Conservation (phyloP, 37 sponge, comb jelly and placozoan species). For the Hexactinellida sp. region DNA sequence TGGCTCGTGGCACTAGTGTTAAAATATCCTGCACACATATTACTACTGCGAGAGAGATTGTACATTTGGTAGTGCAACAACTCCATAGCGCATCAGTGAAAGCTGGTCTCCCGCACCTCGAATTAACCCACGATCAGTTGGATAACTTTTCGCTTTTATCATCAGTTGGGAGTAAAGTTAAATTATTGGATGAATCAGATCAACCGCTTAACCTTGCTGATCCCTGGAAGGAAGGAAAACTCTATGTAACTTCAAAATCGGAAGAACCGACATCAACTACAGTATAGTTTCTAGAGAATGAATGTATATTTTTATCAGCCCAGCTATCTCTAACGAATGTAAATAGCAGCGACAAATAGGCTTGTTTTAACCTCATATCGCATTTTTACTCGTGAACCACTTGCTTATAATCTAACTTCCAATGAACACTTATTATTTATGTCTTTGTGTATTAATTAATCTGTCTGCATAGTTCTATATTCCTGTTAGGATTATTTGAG, state of each 20-base stretch:
- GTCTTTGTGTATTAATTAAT: neutral
- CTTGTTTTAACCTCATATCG: no score
- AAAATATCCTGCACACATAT: slow-evolving; percentile 38
- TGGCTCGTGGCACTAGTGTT: slow-evolving; percentile 55
- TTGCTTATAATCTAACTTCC: neutral
- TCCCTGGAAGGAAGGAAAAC: neutral
- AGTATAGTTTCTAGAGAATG: neutral
- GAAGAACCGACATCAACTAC: neutral
- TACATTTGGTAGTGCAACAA: neutral
- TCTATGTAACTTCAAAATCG: neutral
- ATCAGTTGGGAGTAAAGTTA: neutral
- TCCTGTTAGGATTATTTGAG: no score
- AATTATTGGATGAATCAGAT: neutral
- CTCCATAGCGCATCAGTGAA: neutral
- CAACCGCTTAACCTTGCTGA: neutral
- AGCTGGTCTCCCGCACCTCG: neutral
- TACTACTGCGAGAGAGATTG: neutral
- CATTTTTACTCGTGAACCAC: no score
- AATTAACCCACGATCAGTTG: slow-evolving; percentile 10
- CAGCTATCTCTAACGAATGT: neutral
- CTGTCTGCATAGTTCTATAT: no score
- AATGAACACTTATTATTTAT: neutral
- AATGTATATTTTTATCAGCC: neutral
- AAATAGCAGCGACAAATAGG: neutral
- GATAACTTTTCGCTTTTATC: neutral